Base-by-base conservation (phyloP, 1,140 invertebrate species). In the Paralvinella palmiformis region DNA sequence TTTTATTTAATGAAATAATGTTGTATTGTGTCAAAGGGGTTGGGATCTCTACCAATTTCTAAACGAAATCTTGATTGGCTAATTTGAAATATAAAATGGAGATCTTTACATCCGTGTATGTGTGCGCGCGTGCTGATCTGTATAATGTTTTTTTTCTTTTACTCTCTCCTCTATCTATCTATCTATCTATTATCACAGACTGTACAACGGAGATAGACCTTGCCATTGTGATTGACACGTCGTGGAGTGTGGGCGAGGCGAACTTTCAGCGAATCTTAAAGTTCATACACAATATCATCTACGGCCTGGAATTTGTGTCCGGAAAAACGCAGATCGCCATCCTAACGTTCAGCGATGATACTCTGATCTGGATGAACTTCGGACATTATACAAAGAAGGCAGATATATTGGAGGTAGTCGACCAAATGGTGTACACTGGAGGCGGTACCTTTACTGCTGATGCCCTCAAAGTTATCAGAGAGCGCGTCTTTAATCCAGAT, bases 191-290 rank as follows among this genome's bases (percentile, higher is more conserved):
- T 41, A 10, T 57, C 33, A 20, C 55, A 57, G 55, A 33, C 33
- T 57, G 55, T 57, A 32, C 27, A 7, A 22, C 33, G 24, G 55
- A 57, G 27, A 57, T 65, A 15, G 63, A 65, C 32, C 32, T 65
- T n/a, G 58, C 58, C 29, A 61, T 65, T 35, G 32, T 61, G 3
- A 41, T 65, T 6, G 63, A 65, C 22, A 36, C 45, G 10, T 65
- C 63, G 32, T 24, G 29, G n/a, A 57, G 55, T 33, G 55, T 65
- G 7, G 56, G 57, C 27, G 17, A 50, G 3, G 15, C 20, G 17
- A 61, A 65, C 56, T 59, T 61, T 32, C 17, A 22, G 48, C 24
- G 31, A 29, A 32, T 31, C 20, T 4, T 57, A n/a, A 15, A 36
- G 6, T 57, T 57, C 55, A 33, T 57, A 1, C 29, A 57, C 20